Conservation (phyloP, 92 coral and sea anemone species). For the Micromussa lordhowensis region DNA sequence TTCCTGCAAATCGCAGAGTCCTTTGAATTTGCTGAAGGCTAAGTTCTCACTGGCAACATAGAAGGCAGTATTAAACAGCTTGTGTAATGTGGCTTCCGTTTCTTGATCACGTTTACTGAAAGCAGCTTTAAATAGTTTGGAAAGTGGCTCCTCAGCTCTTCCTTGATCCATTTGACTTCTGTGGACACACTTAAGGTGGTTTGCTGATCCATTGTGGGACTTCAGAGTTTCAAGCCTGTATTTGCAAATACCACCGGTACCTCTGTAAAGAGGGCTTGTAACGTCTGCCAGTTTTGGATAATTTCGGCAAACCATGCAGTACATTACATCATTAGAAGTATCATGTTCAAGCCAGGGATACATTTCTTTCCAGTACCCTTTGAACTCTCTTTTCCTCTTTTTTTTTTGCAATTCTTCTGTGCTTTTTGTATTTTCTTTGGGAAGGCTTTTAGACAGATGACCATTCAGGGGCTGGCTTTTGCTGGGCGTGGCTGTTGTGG, state of each 20-base stretch:
- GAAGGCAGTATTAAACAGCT: constrained; percentile 38
- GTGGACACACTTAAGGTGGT: constrained; percentile 34
- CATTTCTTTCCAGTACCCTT: constrained; percentile 16
- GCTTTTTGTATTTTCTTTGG: not conserved
- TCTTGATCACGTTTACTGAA: constrained; percentile 28
- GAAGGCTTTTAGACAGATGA: not conserved
- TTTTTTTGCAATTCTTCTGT: too few relatives aligned
- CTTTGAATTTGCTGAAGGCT: constrained; percentile 43
- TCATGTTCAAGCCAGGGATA: constrained; percentile 33
- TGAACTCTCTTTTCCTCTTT: constrained; percentile 16
- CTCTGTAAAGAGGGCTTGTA: constrained; percentile 13
- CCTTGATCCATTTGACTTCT: constrained; percentile 30
- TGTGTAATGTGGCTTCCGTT: constrained; percentile 31
- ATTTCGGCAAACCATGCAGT: constrained; percentile 8
- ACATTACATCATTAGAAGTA: constrained; percentile 2
- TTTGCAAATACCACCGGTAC: too few relatives aligned
- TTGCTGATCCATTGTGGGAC: constrained; percentile 37
- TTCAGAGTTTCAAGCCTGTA: constrained; percentile 28
- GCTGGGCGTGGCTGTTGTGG: not conserved
- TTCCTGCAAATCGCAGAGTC: constrained; percentile 43
- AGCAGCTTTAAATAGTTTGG: constrained; percentile 12
- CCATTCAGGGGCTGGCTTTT: not conserved
- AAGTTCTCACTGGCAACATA: constrained; percentile 38
- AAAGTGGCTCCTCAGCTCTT: constrained; percentile 23
- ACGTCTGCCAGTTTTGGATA: constrained; percentile 17